phyloP scores from a whole-genome alignment of 1,140 invertebrate genomes.

The Drosophila burlai region DNA sequence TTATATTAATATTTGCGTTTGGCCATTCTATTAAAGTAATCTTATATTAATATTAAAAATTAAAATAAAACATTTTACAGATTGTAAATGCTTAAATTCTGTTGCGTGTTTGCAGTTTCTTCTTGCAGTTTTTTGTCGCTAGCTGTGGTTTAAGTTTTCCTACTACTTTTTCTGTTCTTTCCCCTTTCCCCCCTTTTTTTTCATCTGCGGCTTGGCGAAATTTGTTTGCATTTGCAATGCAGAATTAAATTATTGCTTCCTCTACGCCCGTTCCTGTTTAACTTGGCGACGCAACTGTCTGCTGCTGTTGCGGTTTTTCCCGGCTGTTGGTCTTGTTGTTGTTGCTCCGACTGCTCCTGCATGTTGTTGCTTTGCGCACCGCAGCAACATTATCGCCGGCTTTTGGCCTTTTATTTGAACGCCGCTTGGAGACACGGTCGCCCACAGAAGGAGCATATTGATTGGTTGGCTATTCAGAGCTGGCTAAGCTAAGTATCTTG shows the following conservation, averaged over 20 bases:
- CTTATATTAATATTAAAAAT: not conserved
- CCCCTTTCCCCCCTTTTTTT: not conserved
- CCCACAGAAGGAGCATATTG: constrained; percentile 53
- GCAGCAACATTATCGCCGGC: constrained; percentile 76
- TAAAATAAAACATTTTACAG: not conserved
- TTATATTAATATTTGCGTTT: not conserved
- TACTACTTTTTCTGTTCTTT: constrained; percentile 18
- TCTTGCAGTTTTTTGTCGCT: constrained; percentile 59
- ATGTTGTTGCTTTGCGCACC: constrained; percentile 67
- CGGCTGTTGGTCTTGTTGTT: constrained; percentile 9
- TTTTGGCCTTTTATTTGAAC: constrained; percentile 69
- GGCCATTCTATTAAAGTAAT: not conserved
- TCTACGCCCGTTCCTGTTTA: constrained; percentile 29
- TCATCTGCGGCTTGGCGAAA: constrained; percentile 75
- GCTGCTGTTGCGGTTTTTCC: constrained; percentile 42
- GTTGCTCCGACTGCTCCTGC: constrained; percentile 24
- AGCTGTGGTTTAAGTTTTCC: constrained; percentile 73
- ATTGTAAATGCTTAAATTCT: not conserved
- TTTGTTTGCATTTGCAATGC: constrained; percentile 83
- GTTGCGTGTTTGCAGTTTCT: constrained; percentile 24
- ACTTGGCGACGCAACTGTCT: constrained; percentile 51
- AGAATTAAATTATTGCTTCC: constrained; percentile 83
- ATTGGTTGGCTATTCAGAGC: constrained; percentile 52
- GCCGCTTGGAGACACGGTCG: constrained; percentile 38
- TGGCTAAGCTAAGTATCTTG: constrained; percentile 13